Base-by-base conservation (phyloP, 1,140 invertebrate genomes). In the Listronotus bonariensis region DNA sequence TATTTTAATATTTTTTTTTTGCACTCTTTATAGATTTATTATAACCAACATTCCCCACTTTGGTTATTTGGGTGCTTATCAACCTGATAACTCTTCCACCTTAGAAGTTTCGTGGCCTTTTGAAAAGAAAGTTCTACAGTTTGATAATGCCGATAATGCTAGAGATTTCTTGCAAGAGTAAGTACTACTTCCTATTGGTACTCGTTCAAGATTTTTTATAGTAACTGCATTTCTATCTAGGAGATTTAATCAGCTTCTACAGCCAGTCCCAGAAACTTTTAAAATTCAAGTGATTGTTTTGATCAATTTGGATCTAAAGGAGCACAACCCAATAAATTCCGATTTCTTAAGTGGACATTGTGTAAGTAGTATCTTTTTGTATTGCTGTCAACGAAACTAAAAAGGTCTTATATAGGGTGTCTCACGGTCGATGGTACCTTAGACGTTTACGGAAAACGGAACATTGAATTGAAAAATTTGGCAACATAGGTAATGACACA, bases 101-200 rank as follows among this genome's bases (percentile, higher is more conserved):
- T 57, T 74, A 43, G 73, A 74, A 43, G 68, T 73, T 17, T 69
- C 61, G 0, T 74, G 73, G 73, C 71, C 71, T n/a, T 66, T 67
- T n/a, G 66, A 68, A 18, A 67, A 55, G 9, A 74, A 68, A 59
- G 46, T 68, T n/a, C 51, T 71, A 6, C 31, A 65, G 36, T 74
- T 74, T 71, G 34, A 58, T 14, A 71, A 62, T 56, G 64, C 64
- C 38, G 54, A 56, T 40, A 10, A 54, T 32, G 69, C 73, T 12
- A 68, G 43, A 45, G 51, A 68, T 42, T 70, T 68, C 40, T 20
- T 70, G 9, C 59, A 63, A 66, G 61, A 64, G 68, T 72, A 65
- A 63, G 65, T 71, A 42, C 14, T 5, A 26, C 20, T 26, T 26
- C 20, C 20, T 26, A 3, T 5, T 26, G 5, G 5, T 3, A 5